Conservation (phyloP, 2,888 invertebrate species). For the Zhuqinia jingwanae region DNA sequence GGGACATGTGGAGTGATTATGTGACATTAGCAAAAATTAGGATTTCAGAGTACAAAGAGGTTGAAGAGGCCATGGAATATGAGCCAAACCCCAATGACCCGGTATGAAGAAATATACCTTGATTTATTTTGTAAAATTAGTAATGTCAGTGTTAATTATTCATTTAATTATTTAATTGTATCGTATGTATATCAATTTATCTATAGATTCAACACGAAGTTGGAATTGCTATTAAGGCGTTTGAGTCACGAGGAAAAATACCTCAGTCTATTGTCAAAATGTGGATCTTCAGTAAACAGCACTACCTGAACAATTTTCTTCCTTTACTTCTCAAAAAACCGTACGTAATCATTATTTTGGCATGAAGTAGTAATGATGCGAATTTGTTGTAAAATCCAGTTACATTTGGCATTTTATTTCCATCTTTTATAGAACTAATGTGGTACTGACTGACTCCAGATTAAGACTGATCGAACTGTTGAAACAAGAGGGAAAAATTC, state of each 20-base stretch:
- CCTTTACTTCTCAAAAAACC: slow-evolving; percentile 76
- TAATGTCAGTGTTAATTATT: too few relatives aligned
- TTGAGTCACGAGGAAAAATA: slow-evolving; percentile 66
- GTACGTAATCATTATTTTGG: slow-evolving; percentile 70
- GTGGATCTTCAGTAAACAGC: slow-evolving; percentile 72
- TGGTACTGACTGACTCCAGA: slow-evolving; percentile 72
- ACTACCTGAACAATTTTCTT: slow-evolving; percentile 75
- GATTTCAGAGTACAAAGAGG: slow-evolving; percentile 77
- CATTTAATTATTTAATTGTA: too few relatives aligned
- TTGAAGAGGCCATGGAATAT: slow-evolving; percentile 75
- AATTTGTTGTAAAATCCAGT: not conserved
- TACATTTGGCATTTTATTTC: not conserved
- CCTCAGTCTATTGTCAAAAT: slow-evolving; percentile 73
- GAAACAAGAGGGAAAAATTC: slow-evolving; percentile 73
- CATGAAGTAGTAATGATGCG: not conserved
- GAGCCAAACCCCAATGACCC: slow-evolving; percentile 76
- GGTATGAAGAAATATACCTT: slow-evolving; percentile 47
- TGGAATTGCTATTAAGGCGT: slow-evolving; percentile 73
- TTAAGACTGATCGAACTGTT: slow-evolving; percentile 76
- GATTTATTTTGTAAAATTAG: not conserved
- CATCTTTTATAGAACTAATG: slow-evolving; percentile 33
- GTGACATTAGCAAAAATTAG: slow-evolving; percentile 72
- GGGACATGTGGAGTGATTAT: slow-evolving; percentile 75
- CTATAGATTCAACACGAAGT: slow-evolving; percentile 75
- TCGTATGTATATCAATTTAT: too few relatives aligned